These are phyloP conservation scores for Triplophysa bombifrons DNA, from an alignment of 2,797 vertebrate genomes.

Conservation along the genomic window DNA sequence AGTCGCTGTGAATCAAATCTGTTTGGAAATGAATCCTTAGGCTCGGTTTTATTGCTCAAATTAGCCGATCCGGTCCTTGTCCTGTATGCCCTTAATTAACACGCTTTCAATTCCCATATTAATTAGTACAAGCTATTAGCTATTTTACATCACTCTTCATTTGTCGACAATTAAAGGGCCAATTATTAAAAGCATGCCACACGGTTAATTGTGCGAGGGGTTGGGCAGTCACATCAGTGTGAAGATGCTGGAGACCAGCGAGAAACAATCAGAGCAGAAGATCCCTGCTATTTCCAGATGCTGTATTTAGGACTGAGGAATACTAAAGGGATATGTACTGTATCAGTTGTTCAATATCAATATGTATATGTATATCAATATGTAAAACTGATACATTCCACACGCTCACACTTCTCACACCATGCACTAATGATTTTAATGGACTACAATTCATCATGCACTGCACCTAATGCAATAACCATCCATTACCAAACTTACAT, in stretches of 20 bases:
- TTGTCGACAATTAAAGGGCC: slow-evolving; percentile 89
- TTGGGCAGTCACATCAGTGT: slow-evolving; percentile 55
- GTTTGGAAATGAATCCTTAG: slow-evolving; percentile 86
- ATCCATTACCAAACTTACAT: no score
- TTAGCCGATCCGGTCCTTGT: slow-evolving; percentile 84
- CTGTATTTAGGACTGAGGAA: slow-evolving; percentile 48
- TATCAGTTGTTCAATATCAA: not conserved
- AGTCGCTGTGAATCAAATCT: slow-evolving; percentile 80
- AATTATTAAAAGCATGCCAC: slow-evolving; percentile 88
- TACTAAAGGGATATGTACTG: not conserved
- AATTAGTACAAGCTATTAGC: slow-evolving; percentile 90
- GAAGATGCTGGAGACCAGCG: slow-evolving; percentile 54
- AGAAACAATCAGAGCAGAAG: slow-evolving; percentile 46
- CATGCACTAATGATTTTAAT: no score
- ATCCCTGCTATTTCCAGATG: slow-evolving; percentile 44
- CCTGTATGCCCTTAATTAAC: slow-evolving; percentile 96
- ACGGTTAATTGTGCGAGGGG: slow-evolving; percentile 76
- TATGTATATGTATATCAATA: no score
- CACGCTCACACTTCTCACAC: no score
- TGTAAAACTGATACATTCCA: no score
- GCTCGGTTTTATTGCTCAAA: slow-evolving; percentile 82
- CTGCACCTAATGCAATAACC: no score
- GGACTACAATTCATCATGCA: no score
- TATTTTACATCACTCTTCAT: slow-evolving; percentile 91
- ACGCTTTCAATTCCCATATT: slow-evolving; percentile 88